Percentiles rank a stretch among this genome's conserved stretches.
phyloP scores from a whole-genome alignment of 2,888 invertebrate genomes.

The Griposia aprilina region DNA sequence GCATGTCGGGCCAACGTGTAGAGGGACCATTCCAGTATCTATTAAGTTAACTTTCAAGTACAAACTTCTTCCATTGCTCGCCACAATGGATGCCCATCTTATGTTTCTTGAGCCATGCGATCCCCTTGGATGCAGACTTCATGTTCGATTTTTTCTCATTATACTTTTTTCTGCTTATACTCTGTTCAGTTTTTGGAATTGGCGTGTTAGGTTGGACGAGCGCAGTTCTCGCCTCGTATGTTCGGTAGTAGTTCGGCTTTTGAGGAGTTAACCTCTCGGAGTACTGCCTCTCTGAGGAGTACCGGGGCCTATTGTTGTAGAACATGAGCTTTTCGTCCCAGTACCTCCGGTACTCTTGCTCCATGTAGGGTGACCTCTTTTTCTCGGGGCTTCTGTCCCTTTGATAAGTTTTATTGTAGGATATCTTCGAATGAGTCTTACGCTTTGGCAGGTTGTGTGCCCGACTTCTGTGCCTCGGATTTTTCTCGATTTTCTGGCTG shows the following conservation, averaged over 20 bases:
- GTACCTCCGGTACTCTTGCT: slow-evolving; percentile 80
- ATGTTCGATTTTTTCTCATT: background rate
- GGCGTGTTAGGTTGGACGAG: slow-evolving; percentile 54
- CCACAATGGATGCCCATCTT: slow-evolving; percentile 76
- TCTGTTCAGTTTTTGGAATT: background rate
- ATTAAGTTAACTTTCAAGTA: slow-evolving; percentile 74
- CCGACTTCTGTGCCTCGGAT: slow-evolving; percentile 40
- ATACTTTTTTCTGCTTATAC: background rate
- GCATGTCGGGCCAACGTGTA: too few species aligned
- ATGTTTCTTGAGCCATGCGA: slow-evolving; percentile 79
- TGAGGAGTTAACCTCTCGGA: slow-evolving; percentile 33
- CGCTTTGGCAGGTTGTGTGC: slow-evolving; percentile 53
- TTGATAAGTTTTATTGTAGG: slow-evolving; percentile 58
- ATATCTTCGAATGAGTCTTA: slow-evolving; percentile 71
- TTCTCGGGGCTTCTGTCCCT: slow-evolving; percentile 67
- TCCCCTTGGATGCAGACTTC: slow-evolving; percentile 62
- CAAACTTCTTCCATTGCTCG: slow-evolving; percentile 78
- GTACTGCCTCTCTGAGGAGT: slow-evolving; percentile 65
- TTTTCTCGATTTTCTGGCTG: slow-evolving; percentile 71
- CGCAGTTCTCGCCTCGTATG: slow-evolving; percentile 76
- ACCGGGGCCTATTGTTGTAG: slow-evolving; percentile 62
- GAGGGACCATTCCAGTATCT: slow-evolving; percentile 65
- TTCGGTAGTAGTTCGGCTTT: slow-evolving; percentile 65
- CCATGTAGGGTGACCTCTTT: slow-evolving; percentile 76
- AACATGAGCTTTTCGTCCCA: slow-evolving; percentile 80